These are phyloP conservation scores for Drosophila colorata DNA, from an alignment of 2,888 invertebrate genomes.

Conservation along the genomic window DNA sequence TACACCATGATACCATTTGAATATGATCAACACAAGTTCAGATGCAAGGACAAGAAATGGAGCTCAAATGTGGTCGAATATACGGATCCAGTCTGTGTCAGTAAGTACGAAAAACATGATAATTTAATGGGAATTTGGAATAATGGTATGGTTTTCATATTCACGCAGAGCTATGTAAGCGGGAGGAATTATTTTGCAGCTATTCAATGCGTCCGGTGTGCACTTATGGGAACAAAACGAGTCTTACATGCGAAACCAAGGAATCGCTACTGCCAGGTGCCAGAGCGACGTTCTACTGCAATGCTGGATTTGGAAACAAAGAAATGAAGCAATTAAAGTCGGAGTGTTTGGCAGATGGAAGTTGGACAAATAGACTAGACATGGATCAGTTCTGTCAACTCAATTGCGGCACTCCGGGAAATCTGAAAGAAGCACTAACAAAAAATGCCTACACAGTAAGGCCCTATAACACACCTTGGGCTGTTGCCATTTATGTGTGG, in stretches of 20 bases:
- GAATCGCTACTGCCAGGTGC: background rate
- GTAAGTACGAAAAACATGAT: conserved; percentile 12
- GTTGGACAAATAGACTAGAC: background rate
- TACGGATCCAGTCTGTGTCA: conserved; percentile 1
- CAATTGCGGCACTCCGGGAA: background rate
- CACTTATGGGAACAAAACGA: rapidly evolving
- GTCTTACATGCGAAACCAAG: too few species aligned
- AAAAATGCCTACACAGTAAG: rapidly evolving
- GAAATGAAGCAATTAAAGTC: background rate
- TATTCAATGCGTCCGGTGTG: background rate
- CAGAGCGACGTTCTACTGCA: background rate
- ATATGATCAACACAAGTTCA: rapidly evolving
- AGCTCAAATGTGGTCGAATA: rapidly evolving
- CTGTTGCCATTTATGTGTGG: conserved; percentile 6
- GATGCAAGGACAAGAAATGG: background rate
- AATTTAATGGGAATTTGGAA: too few species aligned
- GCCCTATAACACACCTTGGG: background rate
- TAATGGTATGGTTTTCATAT: too few species aligned
- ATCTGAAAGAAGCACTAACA: rapidly evolving
- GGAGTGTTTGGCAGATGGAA: conserved; percentile 18
- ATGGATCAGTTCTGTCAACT: conserved; percentile 2
- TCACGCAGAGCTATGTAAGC: conserved; percentile 14
- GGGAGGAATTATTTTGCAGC: conserved; percentile 1
- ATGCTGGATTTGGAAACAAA: background rate
- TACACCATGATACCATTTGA: background rate